A percentile compares a stretch with the other conserved stretches of the same genome.
Evolutionary conservation across 2,888 invertebrate genomes (phyloP).

Genomic region (Xanthorhoe designata): DNA sequence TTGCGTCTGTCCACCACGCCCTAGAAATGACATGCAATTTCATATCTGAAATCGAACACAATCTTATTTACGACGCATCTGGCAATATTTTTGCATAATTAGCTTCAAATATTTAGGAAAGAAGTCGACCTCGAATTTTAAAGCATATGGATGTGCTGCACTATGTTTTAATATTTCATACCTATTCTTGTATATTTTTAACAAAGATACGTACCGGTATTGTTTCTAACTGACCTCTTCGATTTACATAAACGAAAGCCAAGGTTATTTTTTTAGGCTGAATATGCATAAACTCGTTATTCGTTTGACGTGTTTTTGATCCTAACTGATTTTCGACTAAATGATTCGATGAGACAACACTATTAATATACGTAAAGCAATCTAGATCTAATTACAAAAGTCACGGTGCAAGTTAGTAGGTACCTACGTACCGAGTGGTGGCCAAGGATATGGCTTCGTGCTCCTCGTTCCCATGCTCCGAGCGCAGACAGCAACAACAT

Average conservation of each 20-base stretch:
- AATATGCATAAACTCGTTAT: too few relatives aligned
- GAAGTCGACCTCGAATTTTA: constrained; percentile 66
- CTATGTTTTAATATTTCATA: too few relatives aligned
- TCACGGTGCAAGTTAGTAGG: background rate
- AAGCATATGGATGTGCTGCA: constrained; percentile 57
- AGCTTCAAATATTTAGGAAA: constrained; percentile 58
- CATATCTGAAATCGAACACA: constrained; percentile 74
- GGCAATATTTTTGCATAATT: constrained; percentile 60
- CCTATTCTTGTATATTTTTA: background rate
- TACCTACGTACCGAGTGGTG: background rate
- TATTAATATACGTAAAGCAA: background rate
- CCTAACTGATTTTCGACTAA: background rate
- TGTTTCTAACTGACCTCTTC: background rate
- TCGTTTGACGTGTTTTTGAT: background rate
- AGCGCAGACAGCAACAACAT: constrained; percentile 65
- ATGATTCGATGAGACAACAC: background rate
- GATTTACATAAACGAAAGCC: background rate
- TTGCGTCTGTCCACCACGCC: constrained; percentile 74
- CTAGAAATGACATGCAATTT: constrained; percentile 76
- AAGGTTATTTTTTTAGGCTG: background rate
- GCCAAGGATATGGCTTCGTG: constrained; percentile 20
- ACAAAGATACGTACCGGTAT: background rate
- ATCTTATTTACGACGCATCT: constrained; percentile 78
- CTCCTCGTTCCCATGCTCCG: constrained; percentile 68
- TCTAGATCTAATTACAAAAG: constrained; percentile 1